A percentile compares a stretch with the other conserved stretches of the same genome.
These are phyloP conservation scores for Cremastobaeus sp. DNA, from an alignment of 2,888 invertebrate species.

Conservation along the genomic window DNA sequence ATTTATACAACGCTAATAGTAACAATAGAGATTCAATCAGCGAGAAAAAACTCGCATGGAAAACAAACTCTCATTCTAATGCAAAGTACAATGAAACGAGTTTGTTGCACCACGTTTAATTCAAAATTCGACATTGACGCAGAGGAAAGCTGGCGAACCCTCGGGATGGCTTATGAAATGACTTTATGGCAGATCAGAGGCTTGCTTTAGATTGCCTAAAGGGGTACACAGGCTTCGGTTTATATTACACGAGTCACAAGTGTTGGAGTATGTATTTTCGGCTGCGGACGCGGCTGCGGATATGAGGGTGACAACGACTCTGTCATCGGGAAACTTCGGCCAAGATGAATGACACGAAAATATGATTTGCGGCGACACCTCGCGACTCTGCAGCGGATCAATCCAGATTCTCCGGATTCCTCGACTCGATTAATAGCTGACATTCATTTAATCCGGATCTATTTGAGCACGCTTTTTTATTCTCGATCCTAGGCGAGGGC, in stretches of 20 bases:
- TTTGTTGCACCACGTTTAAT: constrained; percentile 67
- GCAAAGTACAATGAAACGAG: constrained; percentile 35
- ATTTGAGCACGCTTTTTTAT: constrained; percentile 12
- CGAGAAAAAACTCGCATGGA: constrained; percentile 5
- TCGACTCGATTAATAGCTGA: constrained; percentile 12
- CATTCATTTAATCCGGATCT: constrained; percentile 12
- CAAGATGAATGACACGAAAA: constrained; percentile 50
- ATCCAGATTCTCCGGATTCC: constrained; percentile 7
- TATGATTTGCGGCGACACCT: constrained; percentile 22
- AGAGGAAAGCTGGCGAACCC: constrained; percentile 72
- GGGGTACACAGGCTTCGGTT: constrained; percentile 64
- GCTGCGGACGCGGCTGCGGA: constrained; percentile 40
- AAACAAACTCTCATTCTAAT: constrained; percentile 30
- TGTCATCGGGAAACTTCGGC: constrained; percentile 48
- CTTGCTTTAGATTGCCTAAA: constrained; percentile 75
- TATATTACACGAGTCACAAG: constrained; percentile 59
- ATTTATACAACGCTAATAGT: background rate
- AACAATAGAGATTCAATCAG: background rate
- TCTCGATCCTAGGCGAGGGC: background rate
- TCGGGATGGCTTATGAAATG: constrained; percentile 77
- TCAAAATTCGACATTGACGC: constrained; percentile 71
- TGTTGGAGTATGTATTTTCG: constrained; percentile 61
- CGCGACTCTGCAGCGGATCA: too few relatives aligned
- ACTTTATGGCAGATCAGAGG: constrained; percentile 78
- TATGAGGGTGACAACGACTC: constrained; percentile 66